Evolutionary conservation across 2,888 invertebrate species (phyloP), one percentile per base, ranked within the genome.

Genomic region (Leucania comma): DNA sequence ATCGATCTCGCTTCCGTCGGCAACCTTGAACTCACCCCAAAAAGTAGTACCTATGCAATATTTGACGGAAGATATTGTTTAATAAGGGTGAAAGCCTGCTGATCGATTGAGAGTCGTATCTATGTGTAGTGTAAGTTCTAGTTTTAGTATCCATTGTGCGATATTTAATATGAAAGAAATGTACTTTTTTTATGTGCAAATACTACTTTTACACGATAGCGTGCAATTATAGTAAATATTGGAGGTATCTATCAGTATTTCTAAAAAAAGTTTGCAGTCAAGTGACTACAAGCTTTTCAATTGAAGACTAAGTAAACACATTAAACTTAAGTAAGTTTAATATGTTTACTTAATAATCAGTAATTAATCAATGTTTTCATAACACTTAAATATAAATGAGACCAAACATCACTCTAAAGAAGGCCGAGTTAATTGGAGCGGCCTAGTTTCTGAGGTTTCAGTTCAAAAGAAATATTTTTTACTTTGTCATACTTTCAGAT

Each of bases 21-120:
- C 29, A n/a, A 53, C 69, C 77, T 68, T 75, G 74, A 58, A 76
- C 69, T 42, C 29, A 32, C 76, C 68, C 62, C 9, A 76, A 60
- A 54, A 29, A 53, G 26, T 63, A 10, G 57, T 35, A n/a, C n/a
- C n/a, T n/a, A 22, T 59, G 78, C 70, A 59, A 54, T 62, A 62
- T 77, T 69, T 56, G 56, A 57, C 22, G 26, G 48, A 63, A n/a
- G 29, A 62, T 53, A 60, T 26, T 26, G 56, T 24, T 50, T 12
- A 56, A 32, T 51, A 59, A 59, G 71, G 58, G 58, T 76, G 48
- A 50, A 54, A 65, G 58, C 46, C 9, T 17, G 67, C 56, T 51
- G 68, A 67, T 38, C 46, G 57, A 66, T 29, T 59, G 35, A 35
- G n/a, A 26, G 8, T 26, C n/a, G n/a, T 24, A 3, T 22, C 38